Base-by-base conservation (phyloP, 2,113 vertebrate species). In the Cephalopterus ornatus region DNA sequence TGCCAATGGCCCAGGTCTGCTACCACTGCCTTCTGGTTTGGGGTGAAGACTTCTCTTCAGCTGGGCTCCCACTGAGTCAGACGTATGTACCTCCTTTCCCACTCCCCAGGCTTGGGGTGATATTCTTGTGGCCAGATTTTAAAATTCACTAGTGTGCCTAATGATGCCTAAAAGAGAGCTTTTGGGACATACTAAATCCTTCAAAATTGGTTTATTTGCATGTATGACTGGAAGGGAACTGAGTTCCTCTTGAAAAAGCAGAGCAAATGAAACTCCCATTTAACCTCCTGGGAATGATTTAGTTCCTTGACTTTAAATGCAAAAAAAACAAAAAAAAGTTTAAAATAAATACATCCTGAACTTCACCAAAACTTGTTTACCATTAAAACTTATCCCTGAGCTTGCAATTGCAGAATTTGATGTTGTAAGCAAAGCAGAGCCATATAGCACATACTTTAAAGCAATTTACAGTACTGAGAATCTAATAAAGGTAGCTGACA, bases 401-500 rank as follows among this genome's bases (percentile, higher is more conserved):
- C 14, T 72, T 88, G 46, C 74, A 63, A 9, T 66, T 58, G 63
- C 66, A 85, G 74, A 61, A 94, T 77, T 46, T 74, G 44, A 32
- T 78, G 63, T 16, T 55, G 59, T 28, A 87, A 93, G 80, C 56
- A 18, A 35, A 52, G 52, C 4, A 76, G 81, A 85, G 46, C 84
- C 66, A 55, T 42, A 47, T 7, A 88, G 78, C 50, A 52, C 61
- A 47, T 83, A 86, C 58, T 94, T 92, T 26, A 89, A 94, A 92
- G 79, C 84, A 96, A 91, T 95, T 92, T 93, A 71, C 71, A 73
- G 53, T 82, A 37, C 66, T 71, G 75, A 89, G 79, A 75, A 90
- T 86, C 94, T 94, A 96, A 95, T 87, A 93, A 95, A 97, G 86
- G 71, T 85, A 89, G 93, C 61, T 97, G 96, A 97, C 93, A 96